Evolutionary conservation across 2,113 vertebrate genomes (phyloP), one percentile per base, ranked within the genome.

Genomic region (Piprites chloris): DNA sequence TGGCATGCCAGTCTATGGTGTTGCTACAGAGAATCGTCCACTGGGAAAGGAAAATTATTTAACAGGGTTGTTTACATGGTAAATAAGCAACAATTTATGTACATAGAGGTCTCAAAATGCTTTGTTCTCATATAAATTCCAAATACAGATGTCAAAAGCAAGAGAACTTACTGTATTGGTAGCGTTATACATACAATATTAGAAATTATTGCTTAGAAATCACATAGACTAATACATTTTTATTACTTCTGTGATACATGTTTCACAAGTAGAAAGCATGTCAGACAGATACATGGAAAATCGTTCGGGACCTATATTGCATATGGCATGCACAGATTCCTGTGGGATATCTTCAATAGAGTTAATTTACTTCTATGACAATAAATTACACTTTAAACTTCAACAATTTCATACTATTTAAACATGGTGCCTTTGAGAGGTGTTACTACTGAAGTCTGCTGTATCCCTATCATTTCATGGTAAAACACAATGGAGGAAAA

Each of bases 41-140:
- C 19, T 93, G 81, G 32, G 87, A 84, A 96, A 96, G 39, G 61
- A 92, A 97, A 97, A 84, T 39, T 77, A 78, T 95, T 96, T 97
- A 95, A 93, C 85, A 69, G 24, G 4, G 1, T 53, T 78, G 95
- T 88, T 90, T 91, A 75, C 39, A 66, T 65, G 89, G 73, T 87
- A 95, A 94, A 93, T 95, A 90, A 73, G 18, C 33, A 90, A 85
- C 30, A 79, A 50, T 67, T 93, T 87, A 89, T 76, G 76, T 94
- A 95, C 95, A 61, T 46, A 71, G 37, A 82, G 39, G 87, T 94
- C 88, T 90, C 89, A 63, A 90, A 95, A 71, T 82, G 35, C 37
- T 89, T 91, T 87, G 59, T 75, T 94, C 79, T 87, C 80, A 97
- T 71, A 89, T 87, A 75, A 89, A 89, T 91, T 93, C 78, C 58